Conservation (phyloP, 2,888 invertebrate genomes). For the Adelognathus sp. region DNA sequence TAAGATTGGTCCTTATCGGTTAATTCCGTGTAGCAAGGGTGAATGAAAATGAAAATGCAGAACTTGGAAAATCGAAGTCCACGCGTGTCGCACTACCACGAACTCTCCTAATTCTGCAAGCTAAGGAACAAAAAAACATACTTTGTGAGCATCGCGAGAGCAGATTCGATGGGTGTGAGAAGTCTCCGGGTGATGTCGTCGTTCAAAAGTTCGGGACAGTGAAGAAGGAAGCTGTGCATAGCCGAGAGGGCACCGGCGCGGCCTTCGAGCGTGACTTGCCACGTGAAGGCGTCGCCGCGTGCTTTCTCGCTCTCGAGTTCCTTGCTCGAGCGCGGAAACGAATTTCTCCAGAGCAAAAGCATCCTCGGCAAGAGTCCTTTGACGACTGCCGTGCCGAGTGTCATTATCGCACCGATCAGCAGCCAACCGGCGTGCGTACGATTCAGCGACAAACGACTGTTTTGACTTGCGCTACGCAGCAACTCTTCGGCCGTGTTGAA, state of each 20-base stretch:
- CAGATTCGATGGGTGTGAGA: slow-evolving; percentile 96
- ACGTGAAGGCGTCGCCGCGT: slow-evolving; percentile 98
- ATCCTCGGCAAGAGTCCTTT: slow-evolving; percentile 95
- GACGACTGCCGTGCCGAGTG: slow-evolving; percentile 95
- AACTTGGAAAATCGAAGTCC: no score
- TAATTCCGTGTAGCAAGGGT: no score
- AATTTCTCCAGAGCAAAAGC: slow-evolving; percentile 97
- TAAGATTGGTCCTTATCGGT: no score
- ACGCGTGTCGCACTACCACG: no score
- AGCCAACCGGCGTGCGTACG: slow-evolving; percentile 99
- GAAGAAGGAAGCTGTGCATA: slow-evolving; percentile 95
- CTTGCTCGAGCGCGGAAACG: slow-evolving; percentile 97
- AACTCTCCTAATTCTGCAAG: no score
- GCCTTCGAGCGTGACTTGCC: slow-evolving; percentile 98
- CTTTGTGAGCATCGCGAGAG: slow-evolving; percentile 97
- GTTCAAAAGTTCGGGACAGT: slow-evolving; percentile 94
- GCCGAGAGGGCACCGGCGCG: slow-evolving; percentile 98
- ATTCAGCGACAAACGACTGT: slow-evolving; percentile 95
- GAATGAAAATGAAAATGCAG: no score
- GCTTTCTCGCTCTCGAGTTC: slow-evolving; percentile 98
- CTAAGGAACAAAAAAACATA: slow-evolving; percentile 79
- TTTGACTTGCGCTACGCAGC: slow-evolving; percentile 97
- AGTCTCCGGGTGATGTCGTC: slow-evolving; percentile 96
- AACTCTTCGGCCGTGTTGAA: slow-evolving; percentile 99
- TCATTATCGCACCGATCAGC: slow-evolving; percentile 97